Base-by-base conservation (phyloP, 2,888 invertebrate genomes). In the Spatulosminthurus flaviceps region DNA sequence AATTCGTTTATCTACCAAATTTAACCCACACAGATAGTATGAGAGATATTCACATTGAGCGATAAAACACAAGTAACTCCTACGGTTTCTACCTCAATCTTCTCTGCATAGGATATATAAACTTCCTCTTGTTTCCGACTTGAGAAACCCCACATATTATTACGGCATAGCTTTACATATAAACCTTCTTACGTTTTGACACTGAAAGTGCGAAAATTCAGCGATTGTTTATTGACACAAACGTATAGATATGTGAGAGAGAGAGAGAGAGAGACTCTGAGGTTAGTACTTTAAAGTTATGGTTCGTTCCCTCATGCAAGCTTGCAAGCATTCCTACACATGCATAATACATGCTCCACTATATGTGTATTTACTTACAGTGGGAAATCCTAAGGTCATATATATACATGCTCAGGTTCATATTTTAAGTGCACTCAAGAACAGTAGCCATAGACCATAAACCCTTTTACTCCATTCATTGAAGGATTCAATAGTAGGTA, bases 381-480 rank as follows among this genome's bases (percentile, higher is more conserved):
- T 64, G 75, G 75, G 64, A 75, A 64, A 64, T 34, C 75, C 75
- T 75, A 75, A 75, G 75, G 75, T 75, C 75, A 75, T 41, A 34
- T 64, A 41, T 22, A n/a, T n/a, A n/a, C n/a, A n/a, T n/a, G n/a
- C n/a, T 75, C 28, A 66, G 24, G 75, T 75, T 75, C 75, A 34
- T 34, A 9, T 34, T 34, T 34, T n/a, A n/a, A 34, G 34, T 34
- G 34, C 9, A 34, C 34, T 34, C 9, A 34, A 34, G n/a, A n/a
- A n/a, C n/a, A n/a, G n/a, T n/a, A n/a, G n/a, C n/a, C n/a, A n/a
- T n/a, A n/a, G n/a, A n/a, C n/a, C n/a, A n/a, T n/a, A n/a, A n/a
- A n/a, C n/a, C n/a, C n/a, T n/a, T n/a, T n/a, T n/a, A n/a, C n/a
- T n/a, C n/a, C n/a, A n/a, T n/a, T n/a, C n/a, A n/a, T n/a, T n/a